These are phyloP conservation scores for Cyaniris semiargus DNA, from an alignment of 2,888 invertebrate species.

Conservation along the genomic window DNA sequence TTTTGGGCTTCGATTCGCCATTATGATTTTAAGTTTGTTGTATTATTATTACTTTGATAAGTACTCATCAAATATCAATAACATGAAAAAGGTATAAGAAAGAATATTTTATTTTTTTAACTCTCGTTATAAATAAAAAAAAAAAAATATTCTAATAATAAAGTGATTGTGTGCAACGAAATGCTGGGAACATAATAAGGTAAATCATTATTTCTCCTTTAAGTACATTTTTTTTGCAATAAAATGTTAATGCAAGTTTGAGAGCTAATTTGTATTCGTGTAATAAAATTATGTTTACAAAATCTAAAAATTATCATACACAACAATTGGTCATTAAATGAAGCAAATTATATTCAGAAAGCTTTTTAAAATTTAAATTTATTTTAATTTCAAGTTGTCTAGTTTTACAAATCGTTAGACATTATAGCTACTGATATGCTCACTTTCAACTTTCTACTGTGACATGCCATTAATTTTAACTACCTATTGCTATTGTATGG, in stretches of 20 bases:
- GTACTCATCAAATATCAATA: too few relatives aligned
- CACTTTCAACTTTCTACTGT: too few relatives aligned
- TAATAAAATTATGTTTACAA: neutral
- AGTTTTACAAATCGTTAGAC: too few relatives aligned
- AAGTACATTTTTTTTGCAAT: neutral
- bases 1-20: too few relatives aligned
- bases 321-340: neutral
- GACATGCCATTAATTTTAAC: too few relatives aligned
- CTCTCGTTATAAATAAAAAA: neutral
- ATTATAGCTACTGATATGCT: too few relatives aligned
- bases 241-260: conserved; percentile 8
- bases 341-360: neutral
- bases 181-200: neutral
- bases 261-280: neutral
- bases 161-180: neutral
- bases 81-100: neutral
- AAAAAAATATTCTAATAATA: neutral
- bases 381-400: neutral
- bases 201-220: neutral
- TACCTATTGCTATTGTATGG: too few relatives aligned
- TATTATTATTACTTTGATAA: too few relatives aligned
- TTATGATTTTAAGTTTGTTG: too few relatives aligned
- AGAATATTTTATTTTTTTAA: neutral
- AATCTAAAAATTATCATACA: neutral
- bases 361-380: neutral